Evolutionary conservation across 2,797 vertebrate genomes (phyloP), one percentile per base, ranked within the genome.

Genomic region (Silurus aristotelis): DNA sequence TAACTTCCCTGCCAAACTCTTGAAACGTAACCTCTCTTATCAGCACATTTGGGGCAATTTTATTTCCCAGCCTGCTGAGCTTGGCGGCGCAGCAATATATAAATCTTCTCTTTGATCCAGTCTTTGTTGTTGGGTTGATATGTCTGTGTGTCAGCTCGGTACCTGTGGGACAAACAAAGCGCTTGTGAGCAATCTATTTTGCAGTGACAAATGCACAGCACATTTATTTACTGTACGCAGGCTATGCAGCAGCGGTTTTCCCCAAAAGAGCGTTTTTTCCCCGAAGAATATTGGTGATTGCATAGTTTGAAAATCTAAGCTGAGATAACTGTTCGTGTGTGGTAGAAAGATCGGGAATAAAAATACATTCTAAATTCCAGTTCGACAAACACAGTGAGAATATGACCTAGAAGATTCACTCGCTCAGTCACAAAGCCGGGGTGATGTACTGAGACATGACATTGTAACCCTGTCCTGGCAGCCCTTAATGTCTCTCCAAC

Each of bases 21-120:
- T 55, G 55, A 76, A 84, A 76, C 68, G 12, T 46, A 31, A 68
- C 12, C 71, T 64, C 12, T 66, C 25, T 46, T 52, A 27, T 14
- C 17, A 73, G 14, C 52, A 27, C 55, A 10, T 76, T 43, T 70
- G 38, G 9, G 61, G 9, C 48, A 64, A 13, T 82, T 94, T 94
- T 92, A 98, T 95, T 98, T 98, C 56, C 95, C 96, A 0, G 97
- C 97, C 95, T 99, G 98, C 89, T 99, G 98, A 89, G 98, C 97
- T 93, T 98, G 98, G 90, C 97, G 96, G 83, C 96, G 96, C 55
- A 99, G 96, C 89, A 98, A 95, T 84, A 98, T 96, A 1, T 98
- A 99, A 93, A 99, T 99, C 96, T 99, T 99, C 96, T 99, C 97
- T 93, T 99, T 99, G 94, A 99, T 99, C 97, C 98, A 99, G 93